These are phyloP conservation scores for Steinernema feltiae DNA, from an alignment of 1,140 invertebrate species.

Conservation along the genomic window DNA sequence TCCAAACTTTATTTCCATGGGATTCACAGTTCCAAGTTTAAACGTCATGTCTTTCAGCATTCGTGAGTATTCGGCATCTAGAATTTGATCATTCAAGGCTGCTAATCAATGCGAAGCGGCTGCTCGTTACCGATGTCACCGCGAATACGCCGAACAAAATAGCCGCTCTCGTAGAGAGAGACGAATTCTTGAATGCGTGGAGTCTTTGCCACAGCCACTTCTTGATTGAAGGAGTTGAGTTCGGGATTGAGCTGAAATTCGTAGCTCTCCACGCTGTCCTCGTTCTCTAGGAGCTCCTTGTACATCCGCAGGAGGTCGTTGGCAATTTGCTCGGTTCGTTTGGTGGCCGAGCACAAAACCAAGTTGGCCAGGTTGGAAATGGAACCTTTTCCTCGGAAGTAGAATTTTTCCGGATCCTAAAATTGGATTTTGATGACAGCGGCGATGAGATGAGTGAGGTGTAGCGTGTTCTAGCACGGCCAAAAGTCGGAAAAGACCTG, in stretches of 20 bases:
- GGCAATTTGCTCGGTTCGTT: not conserved
- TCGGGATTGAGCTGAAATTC: not conserved
- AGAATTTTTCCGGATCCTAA: not conserved
- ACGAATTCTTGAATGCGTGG: not conserved
- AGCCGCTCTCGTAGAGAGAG: not conserved
- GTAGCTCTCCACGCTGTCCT: not conserved
- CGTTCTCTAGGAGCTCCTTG: not conserved
- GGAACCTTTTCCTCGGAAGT: not conserved
- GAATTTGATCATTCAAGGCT: not conserved
- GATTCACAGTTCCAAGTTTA: not conserved
- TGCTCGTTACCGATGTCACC: not conserved
- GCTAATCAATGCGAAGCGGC: not conserved
- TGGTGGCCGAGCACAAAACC: not conserved
- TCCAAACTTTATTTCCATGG: not conserved
- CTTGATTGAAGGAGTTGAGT: not conserved
- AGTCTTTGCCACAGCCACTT: not conserved
- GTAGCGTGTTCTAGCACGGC: too few species aligned
- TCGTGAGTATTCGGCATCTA: not conserved
- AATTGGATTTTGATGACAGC: not conserved
- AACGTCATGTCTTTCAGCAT: not conserved
- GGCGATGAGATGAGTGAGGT: too few species aligned
- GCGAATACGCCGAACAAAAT: not conserved
- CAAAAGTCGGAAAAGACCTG: too few species aligned
- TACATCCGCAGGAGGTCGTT: not conserved
- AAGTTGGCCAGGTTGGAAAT: not conserved